Base-by-base conservation (phyloP, 2,888 invertebrate genomes). In the Eupithecia exiguata region DNA sequence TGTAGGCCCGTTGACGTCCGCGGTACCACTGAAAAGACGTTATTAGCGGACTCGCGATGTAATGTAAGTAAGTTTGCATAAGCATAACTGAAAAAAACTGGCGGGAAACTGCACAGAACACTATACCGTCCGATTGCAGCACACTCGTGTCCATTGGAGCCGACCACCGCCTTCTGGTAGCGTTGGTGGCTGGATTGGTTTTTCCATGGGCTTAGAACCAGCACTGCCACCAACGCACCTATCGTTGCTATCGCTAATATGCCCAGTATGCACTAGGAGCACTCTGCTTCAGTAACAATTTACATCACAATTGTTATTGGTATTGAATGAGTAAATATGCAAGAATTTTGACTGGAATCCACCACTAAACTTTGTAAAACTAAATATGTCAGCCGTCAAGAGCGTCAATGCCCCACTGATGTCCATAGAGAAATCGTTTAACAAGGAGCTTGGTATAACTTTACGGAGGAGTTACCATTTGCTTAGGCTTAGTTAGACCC, bases 61-160 rank as follows among this genome's bases (percentile, higher is more conserved):
- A 36, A 9, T 36, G 9, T 38, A 38, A n/a, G n/a, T n/a, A n/a
- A n/a, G n/a, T n/a, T n/a, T n/a, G n/a, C 9, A 7, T 12, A 40
- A 14, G 16, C 43, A 49, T 6, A 49, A 49, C n/a, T 4, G 14
- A 14, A 12, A 53, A 21, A 10, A 58, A 25, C 12, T 58, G 58
- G 12, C 21, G 14, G 12, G 58, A 25, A 58, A 58, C 58, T 62
- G 62, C 62, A 62, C 38, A 36, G n/a, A 36, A 65, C 36, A 40
- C 66, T 40, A 10, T 65, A 66, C 66, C 66, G 38, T 66, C 66
- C 66, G 38, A 66, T 66, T 5, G 66, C 89, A 9, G 97, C 96
- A 89, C 97, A 98, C 86, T 96, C 96, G 80, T 92, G 90, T 68
- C 97, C 97, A 92, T 97, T 97, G 62, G 97, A 96, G 43, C 96